Evolutionary conservation across 2,113 vertebrate genomes (phyloP), one percentile per base, ranked within the genome.

Genomic region (Apeltes quadracus): DNA sequence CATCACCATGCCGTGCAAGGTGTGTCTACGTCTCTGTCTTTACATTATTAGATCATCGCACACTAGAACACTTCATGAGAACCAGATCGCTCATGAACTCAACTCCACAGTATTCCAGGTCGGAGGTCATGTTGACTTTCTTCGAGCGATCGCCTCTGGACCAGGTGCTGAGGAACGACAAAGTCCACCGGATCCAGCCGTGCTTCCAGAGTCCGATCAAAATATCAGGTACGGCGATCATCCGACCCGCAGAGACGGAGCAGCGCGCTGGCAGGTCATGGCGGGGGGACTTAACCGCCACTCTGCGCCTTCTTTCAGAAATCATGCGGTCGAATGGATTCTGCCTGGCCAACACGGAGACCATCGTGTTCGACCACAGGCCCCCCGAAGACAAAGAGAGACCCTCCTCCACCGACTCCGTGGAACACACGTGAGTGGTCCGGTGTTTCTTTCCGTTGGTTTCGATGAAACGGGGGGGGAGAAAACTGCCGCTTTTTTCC

Each of bases 291-390:
- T 15, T 4, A 14, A 70, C 13, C 1, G 23, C 22, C 7, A 15
- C 70, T 81, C 34, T 76, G 53, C 66, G 14, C 65, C 53, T 80
- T 77, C 78, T 61, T 66, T 65, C 87, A 98, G 97, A 98, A 94
- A 98, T 99, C 90, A 99, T 98, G 97, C 85, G 96, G 61, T 98
- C 97, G 7, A 99, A 99, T 58, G 97, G 97, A 34, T 99, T 99
- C 87, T 99, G 97, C 90, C 92, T 99, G 88, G 97, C 97, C 48
- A 99, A 99, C 73, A 99, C 97, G 0, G 97, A 98, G 89, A 99
- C 97, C 0, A 98, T 98, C 20, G 95, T 99, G 3, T 97, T 98
- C 62, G 97, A 99, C 87, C 94, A 96, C 86, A 96, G 90, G 75
- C 79, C 96, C 82, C 93, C 96, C 0, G 94, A 94, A 0, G 95